A percentile compares a stretch with the other conserved stretches of the same genome.
phyloP scores from a whole-genome alignment of 2,113 vertebrate species.

The Leucoraja erinaceus region DNA sequence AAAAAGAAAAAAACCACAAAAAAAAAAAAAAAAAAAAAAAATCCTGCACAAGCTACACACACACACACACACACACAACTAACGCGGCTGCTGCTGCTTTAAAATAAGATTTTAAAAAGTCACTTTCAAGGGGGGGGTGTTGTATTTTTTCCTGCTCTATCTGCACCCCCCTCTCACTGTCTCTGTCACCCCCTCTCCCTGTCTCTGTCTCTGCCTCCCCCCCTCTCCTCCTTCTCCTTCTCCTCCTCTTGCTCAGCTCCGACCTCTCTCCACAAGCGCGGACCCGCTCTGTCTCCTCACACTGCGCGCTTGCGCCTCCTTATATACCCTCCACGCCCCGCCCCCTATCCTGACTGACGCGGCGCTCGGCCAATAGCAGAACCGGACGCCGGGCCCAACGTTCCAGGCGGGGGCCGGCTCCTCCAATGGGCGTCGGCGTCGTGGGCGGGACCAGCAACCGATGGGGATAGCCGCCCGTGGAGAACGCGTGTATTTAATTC shows the following conservation, averaged over 20 bases:
- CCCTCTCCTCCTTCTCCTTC: too few species aligned
- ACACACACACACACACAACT: too few species aligned
- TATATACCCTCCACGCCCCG: not conserved
- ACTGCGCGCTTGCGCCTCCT: conserved; percentile 31
- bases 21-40: too few species aligned
- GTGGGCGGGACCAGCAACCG: not conserved
- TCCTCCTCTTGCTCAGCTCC: not conserved
- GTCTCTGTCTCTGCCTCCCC: too few species aligned
- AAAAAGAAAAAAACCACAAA: too few species aligned
- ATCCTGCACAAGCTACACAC: too few species aligned
- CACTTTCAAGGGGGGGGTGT: too few species aligned
- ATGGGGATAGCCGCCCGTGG: not conserved
- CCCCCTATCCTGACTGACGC: conserved; percentile 28
- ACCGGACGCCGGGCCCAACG: conserved; percentile 35
- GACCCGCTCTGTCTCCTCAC: conserved; percentile 24
- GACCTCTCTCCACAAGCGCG: not conserved
- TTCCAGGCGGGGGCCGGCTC: not conserved
- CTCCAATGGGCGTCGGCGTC: not conserved
- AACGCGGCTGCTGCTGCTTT: too few species aligned
- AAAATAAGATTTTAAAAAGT: too few species aligned
- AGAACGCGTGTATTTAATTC: not conserved
- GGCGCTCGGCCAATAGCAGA: conserved; percentile 37
- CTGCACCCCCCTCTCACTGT: too few species aligned
- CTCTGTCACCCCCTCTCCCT: too few species aligned
- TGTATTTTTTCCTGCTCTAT: too few species aligned